A percentile compares a stretch with the other conserved stretches of the same genome.
These are phyloP conservation scores for Chrosomus eos DNA, from an alignment of 2,797 vertebrate genomes.

Conservation along the genomic window DNA sequence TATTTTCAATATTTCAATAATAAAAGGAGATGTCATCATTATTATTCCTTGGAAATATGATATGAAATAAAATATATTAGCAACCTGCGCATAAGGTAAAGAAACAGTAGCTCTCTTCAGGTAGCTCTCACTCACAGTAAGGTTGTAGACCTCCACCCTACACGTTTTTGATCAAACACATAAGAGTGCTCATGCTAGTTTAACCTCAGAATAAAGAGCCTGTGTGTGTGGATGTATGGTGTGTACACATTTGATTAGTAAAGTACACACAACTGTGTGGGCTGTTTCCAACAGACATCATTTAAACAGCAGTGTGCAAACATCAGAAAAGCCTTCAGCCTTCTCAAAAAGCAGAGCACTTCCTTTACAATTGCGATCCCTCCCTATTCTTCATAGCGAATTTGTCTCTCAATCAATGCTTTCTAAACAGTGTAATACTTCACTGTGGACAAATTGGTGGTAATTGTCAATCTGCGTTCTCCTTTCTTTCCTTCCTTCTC, in stretches of 20 bases:
- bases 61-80: not conserved
- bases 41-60: not conserved
- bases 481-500: not conserved
- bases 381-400: not conserved
- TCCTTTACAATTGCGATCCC: not conserved
- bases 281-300: slow-evolving; percentile 22
- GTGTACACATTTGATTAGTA: slow-evolving; percentile 7
- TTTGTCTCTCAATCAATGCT: slow-evolving; percentile 3
- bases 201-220: slow-evolving; percentile 3
- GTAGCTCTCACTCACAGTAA: not conserved
- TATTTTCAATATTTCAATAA: not conserved
- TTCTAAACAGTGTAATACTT: not conserved
- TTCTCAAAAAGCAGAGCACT: slow-evolving; percentile 7
- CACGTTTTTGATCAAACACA: not conserved
- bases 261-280: slow-evolving; percentile 10
- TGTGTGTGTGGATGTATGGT: not conserved
- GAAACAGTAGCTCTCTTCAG: not conserved
- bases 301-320: slow-evolving; percentile 12
- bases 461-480: not conserved
- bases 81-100: not conserved
- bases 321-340: slow-evolving; percentile 3
- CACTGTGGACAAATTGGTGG: not conserved
- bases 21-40: not conserved
- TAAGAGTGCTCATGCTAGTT: slow-evolving; percentile 11
- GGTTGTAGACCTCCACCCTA: not conserved